Base-by-base conservation (phyloP, 35 echinoderm and acorn worm species). In the Apostichopus parvimensis region DNA sequence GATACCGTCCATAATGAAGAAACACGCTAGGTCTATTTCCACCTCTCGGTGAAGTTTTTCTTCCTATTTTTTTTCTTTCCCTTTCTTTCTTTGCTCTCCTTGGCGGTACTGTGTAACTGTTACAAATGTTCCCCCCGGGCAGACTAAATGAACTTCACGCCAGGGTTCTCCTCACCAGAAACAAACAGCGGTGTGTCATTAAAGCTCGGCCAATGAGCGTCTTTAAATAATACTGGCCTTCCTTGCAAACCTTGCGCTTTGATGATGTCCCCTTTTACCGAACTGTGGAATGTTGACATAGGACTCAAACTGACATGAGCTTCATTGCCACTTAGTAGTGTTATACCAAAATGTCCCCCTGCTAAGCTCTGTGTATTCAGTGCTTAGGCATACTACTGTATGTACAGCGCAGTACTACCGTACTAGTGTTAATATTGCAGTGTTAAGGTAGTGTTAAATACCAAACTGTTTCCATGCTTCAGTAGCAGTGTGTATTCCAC, bases 91-190 rank as follows among this genome's bases (percentile, higher is more conserved):
- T 52, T 88, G 21, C 52, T 88, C 15, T 73, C 25, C 13, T 65
- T 57, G 28, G 9, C 61, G 17, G 64, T 88, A 52, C 72, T 26
- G 34, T 45, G 86, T 72, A 72, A 88, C 86, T 72, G 86, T 88
- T 72, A 14, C 86, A 88, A 88, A 88, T 72, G 86, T 88, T 88
- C 86, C 86, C 86, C 86, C 86, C 54, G 86, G 86, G 86, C 86
- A 72, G 86, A 73, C 61, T 73, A 72, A 88, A 88, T 88, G 86
- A 88, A 88, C 68, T 68, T 73, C 86, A 8, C 86, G 86, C 20
- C 86, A 54, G 60, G 86, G 61, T 24, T 13, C 57, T 57, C 18
- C 34, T 66, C 71, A 72, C 86, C 25, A 88, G 86, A 88, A 88
- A 88, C 86, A 88, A 88, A 88, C 86, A 88, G 86, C 86, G 34